Evolutionary conservation across 2,113 vertebrate species (phyloP).

Genomic region (Lasiurus cinereus): DNA sequence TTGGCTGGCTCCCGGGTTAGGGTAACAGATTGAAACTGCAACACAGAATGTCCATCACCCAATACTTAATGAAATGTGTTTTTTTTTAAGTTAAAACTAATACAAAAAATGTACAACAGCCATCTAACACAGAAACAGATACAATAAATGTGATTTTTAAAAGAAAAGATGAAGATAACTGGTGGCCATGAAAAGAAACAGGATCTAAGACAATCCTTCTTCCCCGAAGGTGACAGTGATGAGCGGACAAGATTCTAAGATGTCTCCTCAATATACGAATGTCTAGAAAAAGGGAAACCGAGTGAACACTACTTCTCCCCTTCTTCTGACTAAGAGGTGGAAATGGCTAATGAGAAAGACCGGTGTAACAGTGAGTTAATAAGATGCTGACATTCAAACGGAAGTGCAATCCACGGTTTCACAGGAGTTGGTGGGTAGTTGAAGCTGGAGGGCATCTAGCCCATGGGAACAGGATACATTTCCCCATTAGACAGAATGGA

Average conservation of each 20-base stretch:
- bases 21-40: not conserved
- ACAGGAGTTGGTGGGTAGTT: not conserved
- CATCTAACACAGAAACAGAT: conserved; percentile 1
- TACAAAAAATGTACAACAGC: not conserved
- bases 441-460: not conserved
- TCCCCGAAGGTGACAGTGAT: not conserved
- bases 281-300: not conserved
- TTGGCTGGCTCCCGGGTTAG: not conserved
- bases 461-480: not conserved
- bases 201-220: not conserved
- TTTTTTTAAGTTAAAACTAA: not conserved
- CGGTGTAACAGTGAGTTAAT: not conserved
- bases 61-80: not conserved
- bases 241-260: not conserved
- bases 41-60: not conserved
- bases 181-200: not conserved
- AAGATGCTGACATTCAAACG: not conserved
- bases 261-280: not conserved
- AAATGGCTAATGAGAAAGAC: not conserved
- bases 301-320: not conserved
- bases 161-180: conserved; percentile 25
- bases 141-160: not conserved
- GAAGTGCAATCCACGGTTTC: not conserved
- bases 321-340: not conserved
- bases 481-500: not conserved